Percentiles rank a stretch among this genome's conserved stretches.
Evolutionary conservation across 2,113 vertebrate genomes (phyloP).

Genomic region (Clarias magur): DNA sequence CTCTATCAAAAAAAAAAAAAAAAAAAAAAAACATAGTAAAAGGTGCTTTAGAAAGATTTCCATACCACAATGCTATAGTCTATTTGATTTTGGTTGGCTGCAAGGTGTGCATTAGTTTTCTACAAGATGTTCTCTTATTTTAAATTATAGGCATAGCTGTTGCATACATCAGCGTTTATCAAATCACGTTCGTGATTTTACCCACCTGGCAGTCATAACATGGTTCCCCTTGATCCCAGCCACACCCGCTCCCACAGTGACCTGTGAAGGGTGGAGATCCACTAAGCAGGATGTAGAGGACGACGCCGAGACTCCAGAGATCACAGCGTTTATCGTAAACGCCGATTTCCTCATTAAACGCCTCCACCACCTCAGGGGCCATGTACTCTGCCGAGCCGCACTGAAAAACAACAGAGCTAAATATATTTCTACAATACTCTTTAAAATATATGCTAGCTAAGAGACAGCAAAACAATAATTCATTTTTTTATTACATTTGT

Average conservation of each 20-base stretch:
- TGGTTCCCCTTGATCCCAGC: slow-evolving; percentile 93
- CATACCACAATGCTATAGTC: neutral
- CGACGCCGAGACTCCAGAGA: slow-evolving; percentile 95
- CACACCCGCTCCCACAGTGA: slow-evolving; percentile 89
- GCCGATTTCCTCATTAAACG: slow-evolving; percentile 92
- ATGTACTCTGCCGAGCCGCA: slow-evolving; percentile 97
- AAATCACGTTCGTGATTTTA: neutral
- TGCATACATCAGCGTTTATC: neutral
- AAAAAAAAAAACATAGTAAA: neutral
- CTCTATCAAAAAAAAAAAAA: slow-evolving; percentile 69
- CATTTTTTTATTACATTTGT: no score
- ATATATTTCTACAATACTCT: neutral
- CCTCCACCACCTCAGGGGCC: slow-evolving; percentile 98
- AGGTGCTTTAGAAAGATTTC: neutral
- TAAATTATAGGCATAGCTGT: no score
- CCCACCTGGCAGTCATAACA: slow-evolving; percentile 91
- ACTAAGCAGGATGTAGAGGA: slow-evolving; percentile 96
- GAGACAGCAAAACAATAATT: neutral
- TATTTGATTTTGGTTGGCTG: neutral
- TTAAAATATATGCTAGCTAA: neutral
- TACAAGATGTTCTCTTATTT: neutral
- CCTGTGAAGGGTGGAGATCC: slow-evolving; percentile 96
- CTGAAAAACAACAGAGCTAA: slow-evolving; percentile 60
- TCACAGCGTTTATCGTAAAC: slow-evolving; percentile 98
- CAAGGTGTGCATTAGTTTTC: neutral